Conservation (phyloP, 1,140 invertebrate species). For the Diachasma alloeum region DNA sequence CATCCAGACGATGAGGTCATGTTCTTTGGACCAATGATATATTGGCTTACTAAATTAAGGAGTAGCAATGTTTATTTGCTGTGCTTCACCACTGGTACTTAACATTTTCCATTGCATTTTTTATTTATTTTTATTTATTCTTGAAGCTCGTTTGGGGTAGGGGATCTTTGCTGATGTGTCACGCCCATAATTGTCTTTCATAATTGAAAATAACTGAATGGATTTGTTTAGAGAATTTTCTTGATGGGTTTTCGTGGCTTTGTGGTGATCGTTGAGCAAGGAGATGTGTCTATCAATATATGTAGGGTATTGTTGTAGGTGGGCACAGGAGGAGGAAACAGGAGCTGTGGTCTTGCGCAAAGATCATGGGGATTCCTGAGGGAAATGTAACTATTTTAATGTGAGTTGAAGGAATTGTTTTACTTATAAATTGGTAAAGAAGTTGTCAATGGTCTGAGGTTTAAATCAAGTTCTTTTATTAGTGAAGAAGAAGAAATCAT, state of each 20-base stretch:
- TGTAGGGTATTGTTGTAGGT: constrained; percentile 67
- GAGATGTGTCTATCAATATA: constrained; percentile 29
- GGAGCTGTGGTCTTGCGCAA: constrained; percentile 84
- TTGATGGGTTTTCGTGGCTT: too few relatives aligned
- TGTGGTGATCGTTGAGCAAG: too few relatives aligned
- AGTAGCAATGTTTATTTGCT: constrained; percentile 79
- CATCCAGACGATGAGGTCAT: constrained; percentile 98
- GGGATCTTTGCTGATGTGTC: too few relatives aligned
- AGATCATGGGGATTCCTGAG: constrained; percentile 78
- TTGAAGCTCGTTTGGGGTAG: too few relatives aligned
- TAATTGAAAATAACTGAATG: too few relatives aligned
- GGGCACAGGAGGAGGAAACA: constrained; percentile 73
- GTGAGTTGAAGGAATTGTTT: constrained; percentile 40
- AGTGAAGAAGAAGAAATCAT: too few relatives aligned
- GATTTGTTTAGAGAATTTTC: too few relatives aligned
- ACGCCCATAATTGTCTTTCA: too few relatives aligned
- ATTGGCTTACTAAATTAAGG: constrained; percentile 72
- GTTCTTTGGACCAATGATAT: constrained; percentile 95
- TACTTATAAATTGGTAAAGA: neutral
- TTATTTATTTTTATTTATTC: neutral
- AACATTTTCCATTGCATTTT: constrained; percentile 24
- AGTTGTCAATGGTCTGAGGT: too few relatives aligned
- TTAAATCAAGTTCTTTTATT: too few relatives aligned
- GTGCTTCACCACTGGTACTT: constrained; percentile 85
- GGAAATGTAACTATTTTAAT: constrained; percentile 75